Percentiles rank a stretch among this genome's conserved stretches.
phyloP scores from a whole-genome alignment of 1,140 invertebrate genomes.

The Cotesia glomerata region DNA sequence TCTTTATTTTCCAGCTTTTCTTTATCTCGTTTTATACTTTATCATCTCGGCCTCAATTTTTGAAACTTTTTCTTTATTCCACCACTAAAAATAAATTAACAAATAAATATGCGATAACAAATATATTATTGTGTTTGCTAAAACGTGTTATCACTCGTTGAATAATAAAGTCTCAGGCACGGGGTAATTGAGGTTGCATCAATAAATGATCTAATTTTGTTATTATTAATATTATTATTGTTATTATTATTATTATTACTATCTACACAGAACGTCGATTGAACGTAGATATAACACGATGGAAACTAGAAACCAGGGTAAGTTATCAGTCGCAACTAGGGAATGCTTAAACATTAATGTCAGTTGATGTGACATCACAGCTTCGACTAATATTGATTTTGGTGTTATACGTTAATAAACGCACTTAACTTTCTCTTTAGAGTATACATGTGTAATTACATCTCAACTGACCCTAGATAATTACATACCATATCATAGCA shows the following conservation, averaged over 20 bases:
- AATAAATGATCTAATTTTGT: too few species aligned
- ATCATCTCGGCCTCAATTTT: background rate
- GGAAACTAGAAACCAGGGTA: conserved; percentile 1
- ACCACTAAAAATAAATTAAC: background rate
- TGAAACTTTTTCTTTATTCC: background rate
- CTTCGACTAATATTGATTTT: background rate
- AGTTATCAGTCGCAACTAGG: conserved; percentile 12
- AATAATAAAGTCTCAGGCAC: too few species aligned
- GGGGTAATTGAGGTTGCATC: too few species aligned
- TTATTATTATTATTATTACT: too few species aligned
- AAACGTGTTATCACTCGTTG: background rate
- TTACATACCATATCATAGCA: too few species aligned
- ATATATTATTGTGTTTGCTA: background rate
- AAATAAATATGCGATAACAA: background rate
- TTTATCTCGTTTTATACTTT: background rate
- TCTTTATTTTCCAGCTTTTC: background rate
- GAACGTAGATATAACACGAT: background rate
- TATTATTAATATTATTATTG: too few species aligned
- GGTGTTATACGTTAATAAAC: background rate
- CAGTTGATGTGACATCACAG: background rate
- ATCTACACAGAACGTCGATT: background rate
- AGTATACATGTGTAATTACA: too few species aligned
- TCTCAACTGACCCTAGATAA: too few species aligned
- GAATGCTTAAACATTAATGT: conserved; percentile 14
- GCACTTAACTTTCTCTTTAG: too few species aligned